Conservation (phyloP, 2,888 invertebrate genomes). For the Alentia gelatinosa region DNA sequence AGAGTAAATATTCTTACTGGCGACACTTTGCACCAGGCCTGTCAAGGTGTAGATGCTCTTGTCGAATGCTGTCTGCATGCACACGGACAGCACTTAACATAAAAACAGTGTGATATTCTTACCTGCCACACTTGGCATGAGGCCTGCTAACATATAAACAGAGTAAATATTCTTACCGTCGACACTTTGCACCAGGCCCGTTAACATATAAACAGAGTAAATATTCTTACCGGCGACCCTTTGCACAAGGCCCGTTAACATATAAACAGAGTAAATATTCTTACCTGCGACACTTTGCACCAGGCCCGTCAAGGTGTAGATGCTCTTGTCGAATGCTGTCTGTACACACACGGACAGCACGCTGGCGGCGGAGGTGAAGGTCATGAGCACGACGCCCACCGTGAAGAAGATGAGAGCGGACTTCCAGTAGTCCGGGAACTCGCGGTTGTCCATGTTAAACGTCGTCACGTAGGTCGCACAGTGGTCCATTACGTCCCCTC, state of each 20-base stretch:
- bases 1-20: too few species aligned
- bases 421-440: slow-evolving; percentile 92
- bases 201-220: too few species aligned
- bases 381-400: slow-evolving; percentile 87
- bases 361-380: slow-evolving; percentile 87
- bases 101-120: too few species aligned
- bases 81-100: slow-evolving; percentile 89
- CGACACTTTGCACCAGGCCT: slow-evolving; percentile 91
- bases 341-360: slow-evolving; percentile 90
- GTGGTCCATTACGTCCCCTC: slow-evolving; percentile 71
- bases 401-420: slow-evolving; percentile 87
- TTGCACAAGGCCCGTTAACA: too few species aligned
- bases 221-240: too few species aligned
- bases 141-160: too few species aligned
- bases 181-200: slow-evolving; percentile 91
- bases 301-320: slow-evolving; percentile 91
- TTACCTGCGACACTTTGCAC: slow-evolving; percentile 91
- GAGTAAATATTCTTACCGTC: too few species aligned
- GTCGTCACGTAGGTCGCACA: slow-evolving; percentile 78
- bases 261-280: too few species aligned
- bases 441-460: slow-evolving; percentile 81
- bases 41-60: slow-evolving; percentile 93
- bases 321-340: slow-evolving; percentile 90
- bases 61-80: slow-evolving; percentile 89
- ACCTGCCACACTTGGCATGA: too few species aligned